phyloP scores from a whole-genome alignment of 2,113 vertebrate species.

The Scatophagus argus region DNA sequence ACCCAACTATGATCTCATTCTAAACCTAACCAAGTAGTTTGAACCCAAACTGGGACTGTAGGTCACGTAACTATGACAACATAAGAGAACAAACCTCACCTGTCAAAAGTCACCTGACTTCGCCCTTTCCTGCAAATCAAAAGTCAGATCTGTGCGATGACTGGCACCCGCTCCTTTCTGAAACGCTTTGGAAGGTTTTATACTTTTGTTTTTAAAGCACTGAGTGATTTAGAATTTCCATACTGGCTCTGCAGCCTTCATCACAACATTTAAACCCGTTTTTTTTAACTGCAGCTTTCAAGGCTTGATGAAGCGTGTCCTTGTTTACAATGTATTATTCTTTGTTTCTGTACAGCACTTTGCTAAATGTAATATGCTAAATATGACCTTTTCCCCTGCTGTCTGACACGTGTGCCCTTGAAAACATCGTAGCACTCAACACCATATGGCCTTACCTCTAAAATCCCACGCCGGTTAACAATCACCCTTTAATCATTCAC shows the following conservation, averaged over 20 bases:
- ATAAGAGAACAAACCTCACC: too few relatives aligned
- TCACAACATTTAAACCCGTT: not conserved
- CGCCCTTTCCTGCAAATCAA: too few relatives aligned
- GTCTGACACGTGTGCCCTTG: not conserved
- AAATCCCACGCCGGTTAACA: not conserved
- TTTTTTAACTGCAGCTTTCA: not conserved
- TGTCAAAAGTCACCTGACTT: too few relatives aligned
- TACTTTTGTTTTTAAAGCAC: not conserved
- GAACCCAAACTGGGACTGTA: too few relatives aligned
- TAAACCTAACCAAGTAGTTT: too few relatives aligned
- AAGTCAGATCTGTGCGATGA: too few relatives aligned
- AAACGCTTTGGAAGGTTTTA: not conserved
- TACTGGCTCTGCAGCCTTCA: not conserved
- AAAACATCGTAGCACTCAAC: not conserved
- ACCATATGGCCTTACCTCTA: conserved; percentile 18
- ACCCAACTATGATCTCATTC: too few relatives aligned
- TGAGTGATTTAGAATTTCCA: not conserved
- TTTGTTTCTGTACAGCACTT: not conserved
- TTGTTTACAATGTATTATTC: conserved; percentile 16
- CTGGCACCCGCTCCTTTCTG: not conserved
- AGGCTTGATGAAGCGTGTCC: conserved; percentile 5
- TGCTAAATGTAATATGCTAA: too few relatives aligned
- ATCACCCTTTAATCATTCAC: conserved; percentile 28
- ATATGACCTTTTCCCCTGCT: not conserved
- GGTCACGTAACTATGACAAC: too few relatives aligned